phyloP scores from a whole-genome alignment of 1,140 invertebrate species.

The Formica selysi region DNA sequence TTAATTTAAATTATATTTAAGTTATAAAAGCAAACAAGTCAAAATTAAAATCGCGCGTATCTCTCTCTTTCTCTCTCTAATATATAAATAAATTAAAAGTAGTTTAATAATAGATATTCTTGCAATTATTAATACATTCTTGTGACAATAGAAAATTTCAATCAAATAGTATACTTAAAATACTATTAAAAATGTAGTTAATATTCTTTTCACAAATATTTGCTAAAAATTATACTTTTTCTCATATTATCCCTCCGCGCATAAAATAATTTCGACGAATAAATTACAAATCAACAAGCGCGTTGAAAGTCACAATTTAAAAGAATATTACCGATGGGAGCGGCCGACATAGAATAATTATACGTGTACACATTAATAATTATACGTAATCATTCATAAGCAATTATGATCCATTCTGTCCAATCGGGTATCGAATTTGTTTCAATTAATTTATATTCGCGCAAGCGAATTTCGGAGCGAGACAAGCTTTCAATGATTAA shows the following conservation, averaged over 20 bases:
- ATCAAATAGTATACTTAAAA: not conserved
- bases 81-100: slow-evolving; percentile 5
- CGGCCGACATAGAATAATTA: not conserved
- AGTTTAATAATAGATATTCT: not conserved
- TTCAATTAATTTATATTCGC: slow-evolving; percentile 56
- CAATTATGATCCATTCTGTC: slow-evolving; percentile 9
- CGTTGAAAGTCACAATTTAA: not conserved
- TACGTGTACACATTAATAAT: slow-evolving; percentile 11
- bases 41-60: not conserved
- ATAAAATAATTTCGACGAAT: not conserved
- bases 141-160: not conserved
- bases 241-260: not conserved
- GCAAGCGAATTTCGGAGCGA: not conserved
- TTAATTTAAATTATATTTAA: not conserved
- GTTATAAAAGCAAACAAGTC: not conserved
- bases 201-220: not conserved
- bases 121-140: not conserved
- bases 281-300: not conserved
- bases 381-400: slow-evolving; percentile 38
- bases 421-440: slow-evolving; percentile 38
- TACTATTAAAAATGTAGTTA: not conserved
- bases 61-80: not conserved
- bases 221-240: not conserved
- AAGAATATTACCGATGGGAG: not conserved
- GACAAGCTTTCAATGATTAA: slow-evolving; percentile 32